These are phyloP conservation scores for Campoletis raptor DNA, from an alignment of 2,888 invertebrate genomes.

Conservation along the genomic window DNA sequence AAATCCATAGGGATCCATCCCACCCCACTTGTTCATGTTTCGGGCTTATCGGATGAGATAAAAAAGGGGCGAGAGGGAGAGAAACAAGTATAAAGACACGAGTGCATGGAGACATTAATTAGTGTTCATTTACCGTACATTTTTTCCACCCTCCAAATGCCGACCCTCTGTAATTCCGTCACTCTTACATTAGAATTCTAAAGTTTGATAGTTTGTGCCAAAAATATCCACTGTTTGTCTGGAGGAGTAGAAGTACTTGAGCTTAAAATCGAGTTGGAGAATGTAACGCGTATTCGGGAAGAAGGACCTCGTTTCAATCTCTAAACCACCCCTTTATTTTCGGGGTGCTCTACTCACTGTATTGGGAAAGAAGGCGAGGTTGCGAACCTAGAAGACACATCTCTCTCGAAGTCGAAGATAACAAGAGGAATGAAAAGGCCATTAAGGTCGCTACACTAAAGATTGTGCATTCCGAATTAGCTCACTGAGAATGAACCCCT, in stretches of 20 bases:
- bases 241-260: not conserved
- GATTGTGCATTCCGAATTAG: not conserved
- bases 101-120: not conserved
- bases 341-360: constrained; percentile 46
- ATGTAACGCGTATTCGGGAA: constrained; percentile 32
- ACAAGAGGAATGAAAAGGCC: not conserved
- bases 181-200: not conserved
- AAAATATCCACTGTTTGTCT: not conserved
- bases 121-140: not conserved
- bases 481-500: not conserved
- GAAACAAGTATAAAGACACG: not conserved
- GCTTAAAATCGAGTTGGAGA: not conserved
- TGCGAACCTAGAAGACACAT: constrained; percentile 34
- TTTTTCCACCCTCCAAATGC: not conserved
- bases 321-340: constrained; percentile 18
- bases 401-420: not conserved
- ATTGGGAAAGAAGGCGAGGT: constrained; percentile 65
- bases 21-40: not conserved
- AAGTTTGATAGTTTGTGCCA: not conserved
- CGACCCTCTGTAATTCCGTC: not conserved
- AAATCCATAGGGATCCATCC: constrained; percentile 4
- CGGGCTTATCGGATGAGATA: not conserved
- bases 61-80: not conserved
- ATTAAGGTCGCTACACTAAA: not conserved
- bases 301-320: constrained; percentile 62